Evolutionary conservation across 1,140 invertebrate species (phyloP), one percentile per base, ranked within the genome.

Genomic region (Teleogryllus occipitalis): DNA sequence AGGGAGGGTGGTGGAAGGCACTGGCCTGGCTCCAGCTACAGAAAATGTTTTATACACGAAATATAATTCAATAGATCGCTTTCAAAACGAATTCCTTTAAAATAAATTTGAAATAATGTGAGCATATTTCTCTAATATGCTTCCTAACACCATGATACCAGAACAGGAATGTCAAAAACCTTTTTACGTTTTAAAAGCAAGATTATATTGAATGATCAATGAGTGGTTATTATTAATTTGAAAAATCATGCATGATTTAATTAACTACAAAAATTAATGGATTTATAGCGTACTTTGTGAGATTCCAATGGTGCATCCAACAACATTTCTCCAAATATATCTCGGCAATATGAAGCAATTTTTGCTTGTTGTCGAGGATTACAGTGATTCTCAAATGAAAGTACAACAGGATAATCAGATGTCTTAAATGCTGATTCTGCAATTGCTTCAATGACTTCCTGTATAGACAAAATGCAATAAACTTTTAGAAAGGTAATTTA

Each of bases 301-400:
- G 91, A 92, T 77, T 98, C 95, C 78, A 99, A 86, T 5, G 97
- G 95, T 82, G 91, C 90, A 82, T 96, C 96, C 48, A 99, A 89
- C 78, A 99, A 88, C 93, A 97, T 96, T 78, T 98, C 96, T 75
- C 96, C 97, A 87, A 99, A 98, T 83, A 96, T 95, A 82, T 97
- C 96, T 80, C 94, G 89, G 87, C 97, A 99, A 87, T 99, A 98
- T 85, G 96, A 93, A 18, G 97, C 98, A 83, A 99, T 98, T 89
- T 98, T 99, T n/a, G 96, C 96, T 87, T 96, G 93, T 86, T 98
- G 96, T 81, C 93, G 91, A 6, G 95, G 93, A 87, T 97, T 98
- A 88, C 97, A 99, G 87, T 99, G 97, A 87, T 99, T 99, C 89
- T 99, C 98, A 88, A 99, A 99, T 81, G 97, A 98, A 80, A 99